Evolutionary conservation across 2,113 vertebrate genomes (phyloP), one percentile per base, ranked within the genome.

Genomic region (Motacilla alba): DNA sequence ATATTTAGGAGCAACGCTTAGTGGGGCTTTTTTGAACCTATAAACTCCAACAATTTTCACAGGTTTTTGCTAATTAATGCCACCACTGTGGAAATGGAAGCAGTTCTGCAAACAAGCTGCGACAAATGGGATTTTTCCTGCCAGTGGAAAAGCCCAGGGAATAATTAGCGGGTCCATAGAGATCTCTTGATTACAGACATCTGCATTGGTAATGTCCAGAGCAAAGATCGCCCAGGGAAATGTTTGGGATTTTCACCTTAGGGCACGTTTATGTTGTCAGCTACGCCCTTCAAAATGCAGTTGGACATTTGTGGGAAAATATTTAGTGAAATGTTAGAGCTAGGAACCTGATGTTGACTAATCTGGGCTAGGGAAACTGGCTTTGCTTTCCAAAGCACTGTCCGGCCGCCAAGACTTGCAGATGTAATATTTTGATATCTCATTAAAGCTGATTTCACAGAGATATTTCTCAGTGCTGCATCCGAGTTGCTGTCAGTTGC

Each of bases 261-360:
- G 97, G 98, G 97, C 96, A 96, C 96, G 90, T 98, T 98, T 98
- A 98, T 97, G 95, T 95, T 96, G 97, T 98, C 98, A 98, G 90
- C 95, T 97, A 95, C 69, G 97, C 95, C 91, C 93, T 98, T 98
- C 97, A 96, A 94, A 95, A 92, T 87, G 82, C 95, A 96, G 89
- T 90, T 2, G 77, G 97, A 98, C 96, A 97, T 98, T 98, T 98
- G 98, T 98, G 98, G 98, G 98, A 98, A 98, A 98, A 95, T 97
- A 96, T 94, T 97, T 97, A 94, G 95, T 97, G 97, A 98, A 98
- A 98, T 95, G 89, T 97, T 98, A 98, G 97, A 98, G 96, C 95
- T 87, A 95, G 94, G 97, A 97, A 96, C 96, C 93, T 94, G 94
- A 80, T 96, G 90, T 97, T 97, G 97, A 97, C 96, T 98, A 97